A percentile compares a stretch with the other conserved stretches of the same genome.
Evolutionary conservation across 2,888 invertebrate species (phyloP).

Genomic region (Allolobophora icterica): DNA sequence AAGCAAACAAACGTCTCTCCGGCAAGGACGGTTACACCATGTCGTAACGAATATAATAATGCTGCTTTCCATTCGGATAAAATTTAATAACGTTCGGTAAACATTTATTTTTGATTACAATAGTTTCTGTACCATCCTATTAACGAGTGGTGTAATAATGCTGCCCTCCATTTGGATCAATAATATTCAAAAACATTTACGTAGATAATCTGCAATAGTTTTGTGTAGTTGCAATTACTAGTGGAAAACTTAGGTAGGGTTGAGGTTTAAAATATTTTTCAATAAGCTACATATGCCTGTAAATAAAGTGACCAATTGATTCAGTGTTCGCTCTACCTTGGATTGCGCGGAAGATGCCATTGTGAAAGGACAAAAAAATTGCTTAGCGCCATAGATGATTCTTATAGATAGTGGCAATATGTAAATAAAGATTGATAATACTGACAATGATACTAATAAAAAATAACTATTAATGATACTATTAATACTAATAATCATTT

Average conservation of each 20-base stretch:
- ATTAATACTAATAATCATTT: neutral
- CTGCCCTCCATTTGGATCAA: neutral
- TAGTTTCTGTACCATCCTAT: neutral
- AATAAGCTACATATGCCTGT: neutral
- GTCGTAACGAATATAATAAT: slow-evolving; percentile 19
- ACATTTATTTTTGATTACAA: neutral
- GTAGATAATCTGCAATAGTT: neutral
- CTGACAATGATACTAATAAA: neutral
- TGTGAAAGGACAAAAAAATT: neutral
- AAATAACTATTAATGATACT: neutral
- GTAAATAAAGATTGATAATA: neutral
- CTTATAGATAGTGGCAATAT: neutral
- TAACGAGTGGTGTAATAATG: neutral
- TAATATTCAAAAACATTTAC: neutral
- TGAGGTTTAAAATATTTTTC: neutral
- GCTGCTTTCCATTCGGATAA: neutral
- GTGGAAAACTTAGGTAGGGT: neutral
- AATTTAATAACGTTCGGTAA: neutral
- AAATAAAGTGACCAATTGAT: neutral
- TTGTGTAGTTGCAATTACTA: neutral
- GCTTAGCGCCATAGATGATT: neutral
- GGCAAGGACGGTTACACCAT: neutral
- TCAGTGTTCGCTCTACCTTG: neutral
- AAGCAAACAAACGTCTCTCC: neutral
- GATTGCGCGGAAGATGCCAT: neutral